Percentiles rank a stretch among this genome's conserved stretches.
Conservation (phyloP, 2,797 vertebrate genomes). For the Anableps anableps region DNA sequence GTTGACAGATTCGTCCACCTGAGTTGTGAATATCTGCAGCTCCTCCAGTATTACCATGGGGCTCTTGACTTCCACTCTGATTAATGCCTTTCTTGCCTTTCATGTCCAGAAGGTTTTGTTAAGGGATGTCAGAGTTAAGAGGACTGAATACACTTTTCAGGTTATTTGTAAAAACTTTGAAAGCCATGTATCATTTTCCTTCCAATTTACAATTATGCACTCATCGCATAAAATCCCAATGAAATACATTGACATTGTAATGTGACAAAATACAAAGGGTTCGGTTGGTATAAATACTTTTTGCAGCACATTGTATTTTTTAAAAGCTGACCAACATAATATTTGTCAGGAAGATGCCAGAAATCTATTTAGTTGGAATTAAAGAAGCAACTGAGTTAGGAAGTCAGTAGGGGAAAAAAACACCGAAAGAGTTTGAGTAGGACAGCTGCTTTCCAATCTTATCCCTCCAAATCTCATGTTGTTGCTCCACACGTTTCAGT, state of each 20-base stretch:
- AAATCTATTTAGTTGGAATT: constrained; percentile 10
- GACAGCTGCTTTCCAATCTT: neutral
- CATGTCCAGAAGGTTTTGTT: no score
- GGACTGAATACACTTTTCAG: neutral
- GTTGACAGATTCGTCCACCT: no score
- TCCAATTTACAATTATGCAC: neutral
- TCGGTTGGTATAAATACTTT: neutral
- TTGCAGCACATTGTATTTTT: neutral
- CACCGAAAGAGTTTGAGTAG: neutral
- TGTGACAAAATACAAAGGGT: neutral
- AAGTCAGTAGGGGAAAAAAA: constrained; percentile 5
- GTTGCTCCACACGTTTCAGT: constrained; percentile 75
- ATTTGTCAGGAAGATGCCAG: neutral
- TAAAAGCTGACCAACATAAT: neutral
- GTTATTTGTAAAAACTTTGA: neutral
- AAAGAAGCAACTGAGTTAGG: neutral
- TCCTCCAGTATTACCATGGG: no score
- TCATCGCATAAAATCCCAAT: neutral
- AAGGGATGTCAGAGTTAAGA: no score
- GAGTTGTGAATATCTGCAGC: no score
- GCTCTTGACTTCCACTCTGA: no score
- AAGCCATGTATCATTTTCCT: neutral
- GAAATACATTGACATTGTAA: neutral
- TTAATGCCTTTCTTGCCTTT: no score
- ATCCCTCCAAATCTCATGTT: constrained; percentile 58